Evolutionary conservation across 2,888 invertebrate genomes (phyloP).

Genomic region (Phyllotreta cruciferae): DNA sequence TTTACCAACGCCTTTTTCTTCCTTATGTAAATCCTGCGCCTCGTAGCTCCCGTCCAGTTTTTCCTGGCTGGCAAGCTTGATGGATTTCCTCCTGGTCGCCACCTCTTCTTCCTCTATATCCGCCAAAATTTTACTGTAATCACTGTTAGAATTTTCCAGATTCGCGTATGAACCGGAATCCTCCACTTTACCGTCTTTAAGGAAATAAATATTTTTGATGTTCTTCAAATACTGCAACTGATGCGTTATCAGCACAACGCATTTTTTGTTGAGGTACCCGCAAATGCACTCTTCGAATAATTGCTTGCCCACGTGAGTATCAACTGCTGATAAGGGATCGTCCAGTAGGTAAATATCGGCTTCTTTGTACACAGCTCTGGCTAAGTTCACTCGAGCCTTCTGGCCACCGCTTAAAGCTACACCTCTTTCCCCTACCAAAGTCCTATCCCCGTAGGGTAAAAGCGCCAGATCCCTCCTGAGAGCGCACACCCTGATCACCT

Average conservation of each 20-base stretch:
- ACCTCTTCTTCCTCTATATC: conserved; percentile 1
- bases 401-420: conserved; percentile 80
- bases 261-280: conserved; percentile 69
- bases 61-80: not conserved
- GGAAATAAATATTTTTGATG: conserved; percentile 63
- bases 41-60: no score
- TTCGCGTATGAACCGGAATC: conserved; percentile 45
- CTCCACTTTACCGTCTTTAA: conserved; percentile 65
- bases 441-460: conserved; percentile 80
- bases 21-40: not conserved
- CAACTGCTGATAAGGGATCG: conserved; percentile 89
- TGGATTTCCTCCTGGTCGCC: no score
- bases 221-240: conserved; percentile 71
- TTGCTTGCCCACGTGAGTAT: conserved; percentile 84
- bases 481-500: conserved; percentile 73
- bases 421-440: conserved; percentile 78
- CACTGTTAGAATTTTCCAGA: conserved; percentile 32
- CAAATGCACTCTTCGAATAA: conserved; percentile 81
- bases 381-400: conserved; percentile 84
- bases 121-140: conserved; percentile 34
- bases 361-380: conserved; percentile 82
- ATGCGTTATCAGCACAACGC: conserved; percentile 77
- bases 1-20: conserved; percentile 2
- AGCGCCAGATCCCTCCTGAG: conserved; percentile 74
- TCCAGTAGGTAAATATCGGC: conserved; percentile 86